A percentile compares a stretch with the other conserved stretches of the same genome.
phyloP scores from a whole-genome alignment of 1,140 invertebrate species.

The Nautilus pompilius region DNA sequence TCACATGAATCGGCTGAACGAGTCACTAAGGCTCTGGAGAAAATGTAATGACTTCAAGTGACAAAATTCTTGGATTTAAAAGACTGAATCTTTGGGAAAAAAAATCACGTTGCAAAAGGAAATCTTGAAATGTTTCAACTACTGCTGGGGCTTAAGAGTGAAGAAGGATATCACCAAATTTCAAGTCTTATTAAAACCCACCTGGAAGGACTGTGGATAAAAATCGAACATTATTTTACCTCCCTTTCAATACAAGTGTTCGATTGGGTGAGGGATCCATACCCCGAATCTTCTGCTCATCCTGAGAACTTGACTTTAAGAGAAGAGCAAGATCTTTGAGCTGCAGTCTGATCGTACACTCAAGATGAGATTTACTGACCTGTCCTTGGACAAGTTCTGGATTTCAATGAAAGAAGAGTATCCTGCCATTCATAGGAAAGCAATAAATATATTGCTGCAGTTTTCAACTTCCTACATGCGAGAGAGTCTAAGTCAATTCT shows the following conservation, averaged over 20 bases:
- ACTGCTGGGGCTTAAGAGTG: background rate
- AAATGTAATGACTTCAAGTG: background rate
- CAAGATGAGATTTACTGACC: conserved; percentile 2
- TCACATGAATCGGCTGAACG: background rate
- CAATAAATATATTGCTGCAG: background rate
- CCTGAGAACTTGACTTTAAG: background rate
- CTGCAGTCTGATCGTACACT: background rate
- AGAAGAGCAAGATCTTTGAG: background rate
- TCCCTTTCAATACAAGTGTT: background rate
- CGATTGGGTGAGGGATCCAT: background rate
- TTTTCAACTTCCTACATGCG: conserved; percentile 10
- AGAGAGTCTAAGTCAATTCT: background rate
- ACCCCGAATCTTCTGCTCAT: background rate
- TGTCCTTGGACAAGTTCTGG: background rate
- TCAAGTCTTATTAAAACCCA: background rate
- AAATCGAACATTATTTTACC: background rate
- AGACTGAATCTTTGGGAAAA: background rate
- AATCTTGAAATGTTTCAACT: background rate
- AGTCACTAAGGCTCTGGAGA: background rate
- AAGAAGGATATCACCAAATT: background rate
- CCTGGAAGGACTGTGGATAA: background rate
- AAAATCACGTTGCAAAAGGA: background rate
- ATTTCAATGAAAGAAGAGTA: background rate
- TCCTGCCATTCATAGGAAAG: conserved; percentile 1
- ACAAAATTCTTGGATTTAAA: background rate